Percentiles rank a stretch among this genome's conserved stretches.
Evolutionary conservation across 2,797 vertebrate genomes (phyloP).

Genomic region (Chrysocyon brachyurus): DNA sequence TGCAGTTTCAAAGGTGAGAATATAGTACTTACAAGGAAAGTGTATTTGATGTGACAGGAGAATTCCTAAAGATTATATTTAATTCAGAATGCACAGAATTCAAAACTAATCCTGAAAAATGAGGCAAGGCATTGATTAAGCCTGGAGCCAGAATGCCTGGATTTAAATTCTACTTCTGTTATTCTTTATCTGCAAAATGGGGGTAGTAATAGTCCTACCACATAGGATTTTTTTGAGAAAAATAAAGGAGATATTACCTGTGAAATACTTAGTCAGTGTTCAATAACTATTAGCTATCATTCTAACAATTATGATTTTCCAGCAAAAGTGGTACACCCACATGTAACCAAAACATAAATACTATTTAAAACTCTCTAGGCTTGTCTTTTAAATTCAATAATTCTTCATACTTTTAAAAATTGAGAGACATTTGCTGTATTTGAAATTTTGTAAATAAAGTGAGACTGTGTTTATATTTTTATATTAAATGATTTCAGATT

Average conservation of each 20-base stretch:
- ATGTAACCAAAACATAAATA: not conserved
- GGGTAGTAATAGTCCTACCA: not conserved
- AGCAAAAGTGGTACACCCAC: not conserved
- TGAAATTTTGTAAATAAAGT: constrained; percentile 70
- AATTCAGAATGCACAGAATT: not conserved
- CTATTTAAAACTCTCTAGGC: not conserved
- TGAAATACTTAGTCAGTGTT: not conserved
- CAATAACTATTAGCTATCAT: not conserved
- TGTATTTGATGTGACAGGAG: not conserved
- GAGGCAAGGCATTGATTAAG: not conserved
- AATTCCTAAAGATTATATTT: constrained; percentile 32
- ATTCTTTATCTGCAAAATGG: not conserved
- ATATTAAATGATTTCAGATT: constrained; percentile 19
- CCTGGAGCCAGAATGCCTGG: not conserved
- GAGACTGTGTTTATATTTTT: constrained; percentile 58
- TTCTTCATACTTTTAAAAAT: constrained; percentile 36
- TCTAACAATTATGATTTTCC: constrained; percentile 50
- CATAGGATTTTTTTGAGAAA: not conserved
- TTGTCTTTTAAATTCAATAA: constrained; percentile 42
- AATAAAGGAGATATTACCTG: not conserved
- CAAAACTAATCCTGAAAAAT: not conserved
- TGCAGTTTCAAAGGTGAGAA: constrained; percentile 34
- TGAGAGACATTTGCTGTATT: not conserved
- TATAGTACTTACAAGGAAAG: not conserved
- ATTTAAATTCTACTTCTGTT: not conserved